Evolutionary conservation across 1,140 invertebrate species (phyloP).

Genomic region (Trichonephila clavata): DNA sequence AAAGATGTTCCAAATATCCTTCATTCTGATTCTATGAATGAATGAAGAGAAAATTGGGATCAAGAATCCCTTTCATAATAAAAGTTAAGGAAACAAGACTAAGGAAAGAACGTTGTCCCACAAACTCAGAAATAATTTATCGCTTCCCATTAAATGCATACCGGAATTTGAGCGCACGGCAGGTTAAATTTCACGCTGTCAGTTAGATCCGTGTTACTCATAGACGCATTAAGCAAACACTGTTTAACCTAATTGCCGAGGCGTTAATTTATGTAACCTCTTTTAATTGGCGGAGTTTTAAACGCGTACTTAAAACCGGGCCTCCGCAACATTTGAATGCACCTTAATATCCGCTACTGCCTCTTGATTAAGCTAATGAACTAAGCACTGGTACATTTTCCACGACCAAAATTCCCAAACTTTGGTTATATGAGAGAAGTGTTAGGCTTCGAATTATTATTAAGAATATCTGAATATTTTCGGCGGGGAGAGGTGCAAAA

Average conservation of each 20-base stretch:
- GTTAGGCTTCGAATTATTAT: conserved; percentile 50
- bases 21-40: not conserved
- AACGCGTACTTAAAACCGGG: conserved; percentile 56
- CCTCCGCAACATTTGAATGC: conserved; percentile 58
- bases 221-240: conserved; percentile 65
- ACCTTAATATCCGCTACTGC: conserved; percentile 69
- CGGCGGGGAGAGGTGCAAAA: not conserved
- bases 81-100: not conserved
- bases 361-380: conserved; percentile 69
- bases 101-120: conserved; percentile 29
- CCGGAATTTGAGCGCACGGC: conserved; percentile 30
- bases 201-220: conserved; percentile 55
- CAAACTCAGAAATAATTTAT: conserved; percentile 58
- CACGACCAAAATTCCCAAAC: conserved; percentile 49
- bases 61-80: not conserved
- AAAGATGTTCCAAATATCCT: not conserved
- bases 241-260: conserved; percentile 72
- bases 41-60: not conserved
- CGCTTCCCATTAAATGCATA: conserved; percentile 51
- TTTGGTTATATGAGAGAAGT: conserved; percentile 28
- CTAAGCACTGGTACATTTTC: conserved; percentile 46
- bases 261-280: conserved; percentile 74
- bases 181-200: conserved; percentile 66
- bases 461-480: conserved; percentile 50
- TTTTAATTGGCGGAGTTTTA: conserved; percentile 73